These are phyloP conservation scores for Drosophila yooni DNA, from an alignment of 2,888 invertebrate genomes.

Conservation along the genomic window DNA sequence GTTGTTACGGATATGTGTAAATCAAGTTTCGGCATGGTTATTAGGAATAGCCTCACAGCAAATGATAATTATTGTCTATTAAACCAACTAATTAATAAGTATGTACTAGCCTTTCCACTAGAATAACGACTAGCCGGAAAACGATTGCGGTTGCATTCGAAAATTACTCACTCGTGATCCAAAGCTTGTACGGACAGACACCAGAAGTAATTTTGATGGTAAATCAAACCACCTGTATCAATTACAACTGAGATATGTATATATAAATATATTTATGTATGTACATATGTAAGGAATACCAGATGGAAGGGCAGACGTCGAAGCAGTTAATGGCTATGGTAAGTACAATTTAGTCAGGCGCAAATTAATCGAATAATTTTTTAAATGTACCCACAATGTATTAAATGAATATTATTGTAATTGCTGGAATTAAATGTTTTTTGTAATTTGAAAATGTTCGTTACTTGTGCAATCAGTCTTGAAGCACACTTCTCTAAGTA, in stretches of 20 bases:
- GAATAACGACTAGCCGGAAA: conserved; percentile 25
- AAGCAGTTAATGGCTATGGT: not conserved
- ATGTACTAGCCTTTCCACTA: conserved; percentile 14
- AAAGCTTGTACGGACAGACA: conserved; percentile 9
- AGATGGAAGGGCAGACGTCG: not conserved
- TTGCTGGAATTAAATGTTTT: not conserved
- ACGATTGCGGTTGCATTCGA: conserved; percentile 19
- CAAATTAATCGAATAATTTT: too few relatives aligned
- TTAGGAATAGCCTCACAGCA: conserved; percentile 24
- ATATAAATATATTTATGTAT: not conserved
- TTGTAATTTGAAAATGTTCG: not conserved
- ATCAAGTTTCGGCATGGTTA: conserved; percentile 31
- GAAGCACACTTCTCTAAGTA: not conserved
- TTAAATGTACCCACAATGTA: not conserved
- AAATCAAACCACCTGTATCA: conserved; percentile 1
- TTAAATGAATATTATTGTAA: not conserved
- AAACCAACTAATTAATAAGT: conserved; percentile 40
- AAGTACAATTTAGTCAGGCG: not conserved
- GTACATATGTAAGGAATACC: not conserved
- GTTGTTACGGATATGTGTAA: conserved; percentile 10
- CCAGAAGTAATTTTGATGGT: not conserved
- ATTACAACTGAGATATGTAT: not conserved
- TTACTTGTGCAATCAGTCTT: not conserved
- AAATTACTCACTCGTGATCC: conserved; percentile 35
- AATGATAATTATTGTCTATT: conserved; percentile 28